Base-by-base conservation (phyloP, 2,797 vertebrate species). In the Parotocinclus haroldoi region DNA sequence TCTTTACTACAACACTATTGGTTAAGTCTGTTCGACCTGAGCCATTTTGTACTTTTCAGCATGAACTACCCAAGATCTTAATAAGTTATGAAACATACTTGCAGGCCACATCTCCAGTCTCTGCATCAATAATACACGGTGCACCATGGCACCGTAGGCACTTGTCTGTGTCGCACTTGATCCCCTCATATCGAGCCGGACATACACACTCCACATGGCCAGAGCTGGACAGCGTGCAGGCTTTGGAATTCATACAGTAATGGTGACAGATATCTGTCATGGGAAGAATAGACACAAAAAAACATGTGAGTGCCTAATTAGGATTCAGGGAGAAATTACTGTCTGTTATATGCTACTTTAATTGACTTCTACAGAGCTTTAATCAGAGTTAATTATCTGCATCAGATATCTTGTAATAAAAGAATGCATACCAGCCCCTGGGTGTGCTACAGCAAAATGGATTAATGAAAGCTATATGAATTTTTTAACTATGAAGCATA, bases 201-300 rank as follows among this genome's bases (percentile, higher is more conserved):
- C 96, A 99, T 63, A 96, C 92, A 60, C 96, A 99, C 57, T 96
- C 91, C 76, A 98, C 94, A 0, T 89, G 89, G 56, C 96, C 95
- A 0, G 93, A 94, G 12, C 89, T 91, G 9, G 93, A 93, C 46
- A 98, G 86, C 0, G 90, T 91, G 84, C 96, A 99, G 1, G 95
- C 96, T 68, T 94, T 94, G 18, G 95, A 98, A 85, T 97, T 95
- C 69, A 98, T 92, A 57, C 96, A 99, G 77, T 96, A 98, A 80
- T 98, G 95, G 78, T 98, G 93, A 78, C 91, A 92, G 81, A 92
- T 91, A 80, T 92, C 91, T 92, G 78, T 80, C 58, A 73, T n/a
- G 17, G 37, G 51, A 37, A 58, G 60, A 39, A 56, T 40, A 46
- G 42, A 69, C 16, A 63, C 36, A 63, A 58, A 53, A 56, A 18